Base-by-base conservation (phyloP, 2,113 vertebrate genomes). In the Podiceps cristatus region DNA sequence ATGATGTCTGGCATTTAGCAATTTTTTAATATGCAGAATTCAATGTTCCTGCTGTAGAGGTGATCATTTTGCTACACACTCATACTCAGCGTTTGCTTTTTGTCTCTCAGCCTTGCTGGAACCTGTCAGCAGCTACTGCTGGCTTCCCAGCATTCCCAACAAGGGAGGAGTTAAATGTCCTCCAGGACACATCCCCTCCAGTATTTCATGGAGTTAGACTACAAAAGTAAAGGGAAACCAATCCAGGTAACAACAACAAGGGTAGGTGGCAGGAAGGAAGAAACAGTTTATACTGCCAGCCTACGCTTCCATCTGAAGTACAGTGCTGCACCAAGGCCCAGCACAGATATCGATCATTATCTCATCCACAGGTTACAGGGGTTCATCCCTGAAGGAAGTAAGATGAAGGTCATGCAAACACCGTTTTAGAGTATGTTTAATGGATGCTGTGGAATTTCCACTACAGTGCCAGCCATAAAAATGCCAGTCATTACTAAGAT, bases 241-340 rank as follows among this genome's bases (percentile, higher is more conserved):
- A 64, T 58, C 68, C 77, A 90, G 84, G 52, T 95, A 95, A 67
- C 63, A 88, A 88, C 68, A 95, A 67, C 52, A 68, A 76, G 40
- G 53, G 86, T 75, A 62, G 60, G 63, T 40, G 82, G 67, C 91
- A 90, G 93, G 86, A 90, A 96, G 93, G 93, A 96, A 97, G 90
- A 4, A 86, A 60, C 11, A 53, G 35, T 85, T 85, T 64, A 59
- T 9, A 16, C 18, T 63, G 60, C 64, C 50, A 75, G 86, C 74
- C 71, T 53, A 49, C 86, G 17, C 86, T 83, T 86, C 68, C 22
- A 74, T 13, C 42, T 56, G 37, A 83, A 90, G 24, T 12, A 64
- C 0, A 59, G 62, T 50, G 35, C 58, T 86, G 86, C 52, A 76
- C 60, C 69, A 87, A 66, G 63, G 44, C 47, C 72, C 60, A 44